These are phyloP conservation scores for Xyrauchen texanus DNA, from an alignment of 2,113 vertebrate species.

Conservation along the genomic window DNA sequence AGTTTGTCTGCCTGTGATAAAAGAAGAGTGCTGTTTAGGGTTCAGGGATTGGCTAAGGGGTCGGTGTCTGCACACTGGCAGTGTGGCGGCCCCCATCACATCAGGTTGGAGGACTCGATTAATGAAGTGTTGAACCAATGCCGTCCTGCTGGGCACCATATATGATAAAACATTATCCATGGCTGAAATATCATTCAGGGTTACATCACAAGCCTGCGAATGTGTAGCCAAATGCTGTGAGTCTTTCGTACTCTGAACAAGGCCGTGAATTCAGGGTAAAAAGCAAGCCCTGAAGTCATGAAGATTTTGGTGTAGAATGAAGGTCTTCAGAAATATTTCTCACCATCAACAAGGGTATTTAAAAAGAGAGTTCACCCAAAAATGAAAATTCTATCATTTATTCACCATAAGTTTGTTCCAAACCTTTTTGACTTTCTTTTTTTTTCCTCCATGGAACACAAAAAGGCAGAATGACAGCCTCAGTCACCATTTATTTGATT, in stretches of 20 bases:
- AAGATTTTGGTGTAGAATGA: background rate
- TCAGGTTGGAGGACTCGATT: constrained; percentile 68
- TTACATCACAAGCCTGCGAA: constrained; percentile 67
- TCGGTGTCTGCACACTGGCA: constrained; percentile 37
- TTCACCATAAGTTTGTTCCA: too few species aligned
- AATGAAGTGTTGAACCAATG: constrained; percentile 66
- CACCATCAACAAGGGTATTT: background rate
- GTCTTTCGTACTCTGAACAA: constrained; percentile 12
- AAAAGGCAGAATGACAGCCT: too few species aligned
- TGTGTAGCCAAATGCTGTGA: constrained; percentile 67
- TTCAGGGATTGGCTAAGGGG: constrained; percentile 59
- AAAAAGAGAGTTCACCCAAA: too few species aligned
- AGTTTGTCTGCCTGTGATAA: constrained; percentile 63
- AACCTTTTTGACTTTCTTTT: too few species aligned
- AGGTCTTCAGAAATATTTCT: too few species aligned
- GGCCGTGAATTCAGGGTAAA: background rate
- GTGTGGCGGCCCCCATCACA: constrained; percentile 54
- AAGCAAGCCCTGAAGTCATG: too few species aligned
- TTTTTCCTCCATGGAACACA: too few species aligned
- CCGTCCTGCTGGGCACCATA: constrained; percentile 71
- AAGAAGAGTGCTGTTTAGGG: constrained; percentile 58
- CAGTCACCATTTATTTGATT: too few species aligned
- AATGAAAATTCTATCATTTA: too few species aligned
- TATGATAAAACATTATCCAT: constrained; percentile 74
- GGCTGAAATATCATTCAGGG: constrained; percentile 70